These are phyloP conservation scores for Acheta domesticus DNA, from an alignment of 2,888 invertebrate species.

Conservation along the genomic window DNA sequence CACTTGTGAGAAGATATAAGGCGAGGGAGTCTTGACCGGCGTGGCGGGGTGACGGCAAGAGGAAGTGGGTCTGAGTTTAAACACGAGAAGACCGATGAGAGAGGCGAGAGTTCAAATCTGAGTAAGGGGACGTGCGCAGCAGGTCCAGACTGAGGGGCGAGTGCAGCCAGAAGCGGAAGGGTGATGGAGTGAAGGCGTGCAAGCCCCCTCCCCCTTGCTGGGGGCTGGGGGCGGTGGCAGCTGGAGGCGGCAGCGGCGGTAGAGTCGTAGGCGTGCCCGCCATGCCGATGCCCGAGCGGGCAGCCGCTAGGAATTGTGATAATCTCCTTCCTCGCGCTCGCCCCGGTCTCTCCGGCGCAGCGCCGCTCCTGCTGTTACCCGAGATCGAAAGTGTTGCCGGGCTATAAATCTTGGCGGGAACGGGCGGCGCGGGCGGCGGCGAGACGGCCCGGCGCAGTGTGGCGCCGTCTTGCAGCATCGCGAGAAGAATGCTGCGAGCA, in stretches of 20 bases:
- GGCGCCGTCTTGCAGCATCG: background rate
- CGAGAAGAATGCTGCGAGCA: no score
- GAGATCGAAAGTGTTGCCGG: background rate
- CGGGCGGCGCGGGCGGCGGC: background rate
- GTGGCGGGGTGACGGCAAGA: no score
- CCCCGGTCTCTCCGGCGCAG: background rate
- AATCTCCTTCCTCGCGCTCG: background rate
- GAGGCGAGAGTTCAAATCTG: no score
- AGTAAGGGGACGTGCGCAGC: no score
- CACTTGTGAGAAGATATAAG: no score
- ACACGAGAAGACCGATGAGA: no score
- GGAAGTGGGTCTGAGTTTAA: no score
- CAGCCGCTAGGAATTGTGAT: background rate
- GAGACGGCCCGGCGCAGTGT: constrained; percentile 3
- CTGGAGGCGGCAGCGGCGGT: background rate
- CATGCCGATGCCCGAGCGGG: constrained; percentile 4
- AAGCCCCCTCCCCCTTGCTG: no score
- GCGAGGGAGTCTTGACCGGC: no score
- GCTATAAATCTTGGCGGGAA: constrained; percentile 18
- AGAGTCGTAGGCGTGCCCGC: background rate
- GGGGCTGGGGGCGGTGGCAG: background rate
- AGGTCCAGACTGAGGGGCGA: no score
- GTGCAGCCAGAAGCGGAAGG: no score
- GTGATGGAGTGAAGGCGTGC: background rate
- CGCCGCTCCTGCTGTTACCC: background rate